Evolutionary conservation across 2,797 vertebrate genomes (phyloP).

Genomic region (Xiphophorus birchmanni): DNA sequence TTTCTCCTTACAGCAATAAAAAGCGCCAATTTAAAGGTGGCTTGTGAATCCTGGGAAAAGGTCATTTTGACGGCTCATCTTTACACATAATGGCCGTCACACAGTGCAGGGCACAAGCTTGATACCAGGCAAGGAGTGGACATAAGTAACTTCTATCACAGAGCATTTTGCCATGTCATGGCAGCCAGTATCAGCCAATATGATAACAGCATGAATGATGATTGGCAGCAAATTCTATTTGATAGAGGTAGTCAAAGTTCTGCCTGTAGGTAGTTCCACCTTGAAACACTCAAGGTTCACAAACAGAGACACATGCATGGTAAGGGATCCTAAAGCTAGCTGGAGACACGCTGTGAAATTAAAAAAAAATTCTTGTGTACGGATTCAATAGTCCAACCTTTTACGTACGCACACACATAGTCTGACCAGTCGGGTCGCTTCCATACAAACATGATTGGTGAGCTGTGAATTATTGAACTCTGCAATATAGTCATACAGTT

Average conservation of each 20-base stretch:
- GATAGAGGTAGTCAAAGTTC: conserved; percentile 18
- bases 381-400: too few relatives aligned
- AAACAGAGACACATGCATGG: background rate
- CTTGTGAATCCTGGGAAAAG: conserved; percentile 67
- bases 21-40: conserved; percentile 70
- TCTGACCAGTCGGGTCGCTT: too few relatives aligned
- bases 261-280: background rate
- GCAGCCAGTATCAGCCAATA: conserved; percentile 48
- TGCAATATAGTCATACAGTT: background rate
- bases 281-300: background rate
- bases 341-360: too few relatives aligned
- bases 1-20: conserved; percentile 68
- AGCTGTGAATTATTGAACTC: too few relatives aligned
- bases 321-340: background rate
- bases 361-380: too few relatives aligned
- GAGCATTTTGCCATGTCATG: conserved; percentile 35
- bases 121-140: conserved; percentile 40
- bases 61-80: conserved; percentile 73
- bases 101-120: conserved; percentile 44
- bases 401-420: too few relatives aligned
- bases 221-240: conserved; percentile 46
- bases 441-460: too few relatives aligned
- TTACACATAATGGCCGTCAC: conserved; percentile 56
- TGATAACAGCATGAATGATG: conserved; percentile 42
- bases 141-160: conserved; percentile 52